Conservation (phyloP, 2,888 invertebrate species). For the Euclidia mi region DNA sequence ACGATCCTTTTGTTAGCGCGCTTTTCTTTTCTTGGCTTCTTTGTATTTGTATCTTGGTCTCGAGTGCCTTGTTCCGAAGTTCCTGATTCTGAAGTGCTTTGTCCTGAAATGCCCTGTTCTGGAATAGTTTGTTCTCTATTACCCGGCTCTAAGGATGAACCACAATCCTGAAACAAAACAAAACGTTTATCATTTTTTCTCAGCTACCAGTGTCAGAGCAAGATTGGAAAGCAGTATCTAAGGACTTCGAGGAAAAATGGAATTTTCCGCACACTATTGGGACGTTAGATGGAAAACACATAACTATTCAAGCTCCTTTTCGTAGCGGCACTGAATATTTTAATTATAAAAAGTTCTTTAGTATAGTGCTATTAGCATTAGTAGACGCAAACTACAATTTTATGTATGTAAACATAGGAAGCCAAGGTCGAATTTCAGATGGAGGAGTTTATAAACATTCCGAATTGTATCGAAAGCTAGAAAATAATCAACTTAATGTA, state of each 20-base stretch:
- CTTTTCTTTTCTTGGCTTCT: conserved; percentile 30
- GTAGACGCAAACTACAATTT: too few species aligned
- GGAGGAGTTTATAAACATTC: too few species aligned
- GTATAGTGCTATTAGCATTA: too few species aligned
- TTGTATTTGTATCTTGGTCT: conserved; percentile 31
- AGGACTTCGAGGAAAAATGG: conserved; percentile 34
- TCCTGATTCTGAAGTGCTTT: conserved; percentile 29
- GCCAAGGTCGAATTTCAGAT: too few species aligned
- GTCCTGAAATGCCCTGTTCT: conserved; percentile 23
- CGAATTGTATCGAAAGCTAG: too few species aligned
- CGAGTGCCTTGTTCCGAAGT: conserved; percentile 30
- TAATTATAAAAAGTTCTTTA: conserved; percentile 37
- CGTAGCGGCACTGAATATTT: conserved; percentile 30
- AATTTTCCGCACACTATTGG: conserved; percentile 32
- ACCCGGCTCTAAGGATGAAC: conserved; percentile 25
- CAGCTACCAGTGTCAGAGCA: conserved; percentile 23
- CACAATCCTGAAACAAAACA: conserved; percentile 35
- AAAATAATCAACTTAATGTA: too few species aligned
- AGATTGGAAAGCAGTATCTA: conserved; percentile 24
- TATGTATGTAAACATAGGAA: too few species aligned
- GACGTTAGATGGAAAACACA: conserved; percentile 39
- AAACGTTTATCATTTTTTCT: conserved; percentile 17
- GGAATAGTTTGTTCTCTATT: conserved; percentile 28
- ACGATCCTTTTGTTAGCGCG: conserved; percentile 26
- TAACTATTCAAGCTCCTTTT: conserved; percentile 28